Percentiles rank a stretch among this genome's conserved stretches.
Conservation (phyloP, 2,888 invertebrate genomes). For the Ligdia adustata region DNA sequence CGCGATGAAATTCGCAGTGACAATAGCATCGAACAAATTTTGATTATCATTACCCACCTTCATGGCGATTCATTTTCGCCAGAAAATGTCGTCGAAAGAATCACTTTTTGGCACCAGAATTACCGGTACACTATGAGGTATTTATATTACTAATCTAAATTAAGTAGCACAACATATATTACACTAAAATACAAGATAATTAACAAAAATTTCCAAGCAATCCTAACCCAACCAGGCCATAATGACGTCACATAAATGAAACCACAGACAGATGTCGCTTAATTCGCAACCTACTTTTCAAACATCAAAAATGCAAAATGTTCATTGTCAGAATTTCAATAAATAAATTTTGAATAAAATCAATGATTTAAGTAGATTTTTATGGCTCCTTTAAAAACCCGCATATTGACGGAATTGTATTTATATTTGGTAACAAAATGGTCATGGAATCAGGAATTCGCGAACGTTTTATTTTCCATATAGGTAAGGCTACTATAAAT, state of each 20-base stretch:
- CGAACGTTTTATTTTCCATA: no score
- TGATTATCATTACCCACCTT: constrained; percentile 90
- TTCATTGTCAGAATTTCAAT: constrained; percentile 6
- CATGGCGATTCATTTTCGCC: constrained; percentile 96
- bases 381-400: no score
- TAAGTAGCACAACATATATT: constrained; percentile 84
- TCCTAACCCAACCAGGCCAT: constrained; percentile 89
- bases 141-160: constrained; percentile 81
- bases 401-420: no score
- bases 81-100: constrained; percentile 73
- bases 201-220: constrained; percentile 87
- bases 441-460: no score
- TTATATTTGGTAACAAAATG: neutral
- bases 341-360: no score
- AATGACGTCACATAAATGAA: constrained; percentile 82
- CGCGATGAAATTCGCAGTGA: constrained; percentile 69
- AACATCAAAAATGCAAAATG: constrained; percentile 19
- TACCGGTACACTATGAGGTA: constrained; percentile 77
- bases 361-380: no score
- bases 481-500: no score
- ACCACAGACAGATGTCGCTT: constrained; percentile 35
- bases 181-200: constrained; percentile 86
- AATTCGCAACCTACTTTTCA: constrained; percentile 26
- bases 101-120: constrained; percentile 77
- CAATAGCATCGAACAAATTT: constrained; percentile 82